Evolutionary conservation across 2,113 vertebrate genomes (phyloP), one percentile per base, ranked within the genome.

Genomic region (Zapus hudsonius): DNA sequence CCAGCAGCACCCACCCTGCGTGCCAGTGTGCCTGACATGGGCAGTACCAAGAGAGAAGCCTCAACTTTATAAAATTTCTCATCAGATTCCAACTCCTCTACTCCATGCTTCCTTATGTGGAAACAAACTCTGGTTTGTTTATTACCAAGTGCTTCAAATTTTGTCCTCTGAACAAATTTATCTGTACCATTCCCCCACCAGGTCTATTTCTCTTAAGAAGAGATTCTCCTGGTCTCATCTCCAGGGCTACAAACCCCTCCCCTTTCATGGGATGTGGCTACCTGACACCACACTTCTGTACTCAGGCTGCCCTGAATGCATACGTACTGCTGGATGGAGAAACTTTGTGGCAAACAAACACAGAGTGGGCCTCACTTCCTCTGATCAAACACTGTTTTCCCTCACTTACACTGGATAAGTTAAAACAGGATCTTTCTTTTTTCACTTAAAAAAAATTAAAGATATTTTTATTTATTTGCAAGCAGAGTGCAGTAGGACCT

Each of bases 121-220:
- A 92, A 85, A 92, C 20, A 83, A 64, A 92, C 75, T 85, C n/a
- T 61, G 20, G 38, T 91, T 92, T 91, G 36, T 36, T 66, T 72
- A 38, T 76, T 38, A 72, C 22, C 33, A 74, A 27, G 23, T 67
- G 22, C 42, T 70, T 84, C 31, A 67, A 76, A 76, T 73, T 61
- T 67, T 67, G 44, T 66, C 69, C 40, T 96, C 93, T 42, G 33
- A 91, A 61, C n/a, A 91, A 42, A 94, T 64, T 57, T 76, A 87
- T 82, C 84, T 89, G 70, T 82, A 80, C 23, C 52, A 76, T 63
- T 69, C 29, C 23, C 47, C 29, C 38, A 22, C 16, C 23, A 73
- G 72, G 59, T 7, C 25, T 64, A n/a, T 52, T 47, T 66, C 55
- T 74, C 69, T 87, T 84, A 92, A 84, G 64, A 92, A n/a, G 61